Percentiles rank a stretch among this genome's conserved stretches.
phyloP scores from a whole-genome alignment of 2,888 invertebrate genomes.

The Zhuqinia jingwanae region DNA sequence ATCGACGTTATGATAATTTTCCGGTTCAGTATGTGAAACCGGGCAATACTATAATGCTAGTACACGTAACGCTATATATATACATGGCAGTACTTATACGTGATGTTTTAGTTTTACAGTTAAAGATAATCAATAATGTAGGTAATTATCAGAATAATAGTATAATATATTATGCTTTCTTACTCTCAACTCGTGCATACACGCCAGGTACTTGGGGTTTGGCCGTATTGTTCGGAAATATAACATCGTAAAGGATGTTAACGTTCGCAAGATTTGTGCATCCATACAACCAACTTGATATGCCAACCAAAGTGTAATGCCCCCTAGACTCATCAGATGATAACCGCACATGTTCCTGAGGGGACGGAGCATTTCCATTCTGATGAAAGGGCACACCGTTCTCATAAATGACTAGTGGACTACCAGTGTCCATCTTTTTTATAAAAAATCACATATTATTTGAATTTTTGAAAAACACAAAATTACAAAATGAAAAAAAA shows the following conservation, averaged over 20 bases:
- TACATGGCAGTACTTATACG: too few species aligned
- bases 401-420: slow-evolving; percentile 70
- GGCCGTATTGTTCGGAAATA: slow-evolving; percentile 58
- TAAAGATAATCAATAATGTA: not conserved
- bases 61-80: not conserved
- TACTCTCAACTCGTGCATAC: slow-evolving; percentile 67
- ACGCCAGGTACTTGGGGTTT: slow-evolving; percentile 73
- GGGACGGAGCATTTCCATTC: too few species aligned
- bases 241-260: slow-evolving; percentile 61
- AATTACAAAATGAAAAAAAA: not conserved
- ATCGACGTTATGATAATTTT: not conserved
- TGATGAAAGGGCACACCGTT: too few species aligned
- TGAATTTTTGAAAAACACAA: not conserved
- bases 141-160: too few species aligned
- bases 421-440: slow-evolving; percentile 71
- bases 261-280: slow-evolving; percentile 61
- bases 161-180: too few species aligned
- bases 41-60: too few species aligned
- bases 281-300: slow-evolving; percentile 74
- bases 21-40: not conserved
- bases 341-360: not conserved
- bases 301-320: slow-evolving; percentile 68
- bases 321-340: slow-evolving; percentile 27
- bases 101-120: too few species aligned
- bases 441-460: not conserved